Evolutionary conservation across 92 coral and sea anemone genomes (phyloP).

Genomic region (Umimayanthus kanabou): DNA sequence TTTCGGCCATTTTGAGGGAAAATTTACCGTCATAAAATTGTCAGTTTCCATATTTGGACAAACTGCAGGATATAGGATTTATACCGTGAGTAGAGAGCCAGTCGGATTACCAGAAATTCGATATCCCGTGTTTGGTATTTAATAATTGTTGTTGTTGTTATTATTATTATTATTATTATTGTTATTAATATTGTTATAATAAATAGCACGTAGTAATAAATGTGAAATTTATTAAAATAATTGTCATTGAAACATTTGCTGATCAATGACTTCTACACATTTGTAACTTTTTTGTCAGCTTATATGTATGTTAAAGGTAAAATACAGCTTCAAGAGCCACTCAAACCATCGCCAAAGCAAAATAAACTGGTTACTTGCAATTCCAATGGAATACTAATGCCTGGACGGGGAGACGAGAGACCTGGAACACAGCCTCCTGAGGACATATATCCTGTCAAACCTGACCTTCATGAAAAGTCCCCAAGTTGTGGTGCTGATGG

Average conservation of each 20-base stretch:
- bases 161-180: too few species aligned
- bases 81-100: too few species aligned
- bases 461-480: background rate
- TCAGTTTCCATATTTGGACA: too few species aligned
- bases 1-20: too few species aligned
- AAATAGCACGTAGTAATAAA: background rate
- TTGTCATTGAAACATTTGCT: background rate
- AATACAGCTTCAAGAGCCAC: background rate
- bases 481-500: background rate
- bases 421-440: conserved; percentile 1
- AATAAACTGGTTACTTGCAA: background rate
- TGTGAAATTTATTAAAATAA: background rate
- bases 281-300: background rate
- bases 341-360: background rate
- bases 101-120: too few species aligned
- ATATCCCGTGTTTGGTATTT: too few species aligned
- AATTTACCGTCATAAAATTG: too few species aligned
- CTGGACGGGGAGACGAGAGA: background rate
- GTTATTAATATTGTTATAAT: background rate
- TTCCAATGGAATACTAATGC: background rate
- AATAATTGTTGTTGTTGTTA: too few species aligned
- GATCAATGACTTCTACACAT: background rate
- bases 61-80: too few species aligned
- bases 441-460: background rate
- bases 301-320: conserved; percentile 9